Percentiles rank a stretch among this genome's conserved stretches.
Evolutionary conservation across 2,797 vertebrate genomes (phyloP).

Genomic region (Prionace glauca): DNA sequence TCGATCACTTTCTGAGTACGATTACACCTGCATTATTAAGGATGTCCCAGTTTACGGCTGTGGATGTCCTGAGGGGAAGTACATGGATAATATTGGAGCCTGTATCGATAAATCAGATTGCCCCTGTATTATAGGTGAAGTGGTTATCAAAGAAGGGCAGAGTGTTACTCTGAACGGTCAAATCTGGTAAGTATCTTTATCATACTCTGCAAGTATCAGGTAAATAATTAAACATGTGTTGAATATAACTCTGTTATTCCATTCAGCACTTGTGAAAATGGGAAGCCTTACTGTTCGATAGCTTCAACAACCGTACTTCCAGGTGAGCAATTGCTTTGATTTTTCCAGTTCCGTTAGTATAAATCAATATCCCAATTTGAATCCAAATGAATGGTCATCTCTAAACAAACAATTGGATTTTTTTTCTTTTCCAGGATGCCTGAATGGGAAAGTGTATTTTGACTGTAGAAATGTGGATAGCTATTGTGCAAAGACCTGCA

Average conservation of each 20-base stretch:
- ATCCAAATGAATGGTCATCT: neutral
- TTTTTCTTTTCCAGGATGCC: slow-evolving; percentile 5
- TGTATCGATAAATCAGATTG: slow-evolving; percentile 54
- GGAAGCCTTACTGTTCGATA: neutral
- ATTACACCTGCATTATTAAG: slow-evolving; percentile 49
- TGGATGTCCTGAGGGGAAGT: slow-evolving; percentile 54
- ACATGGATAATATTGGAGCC: slow-evolving; percentile 46
- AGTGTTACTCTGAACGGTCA: slow-evolving; percentile 47
- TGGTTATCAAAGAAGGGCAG: slow-evolving; percentile 45
- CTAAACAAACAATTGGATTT: neutral
- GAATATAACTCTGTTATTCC: neutral
- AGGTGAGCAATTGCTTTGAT: neutral
- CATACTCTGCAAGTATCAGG: neutral
- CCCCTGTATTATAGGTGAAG: slow-evolving; percentile 47
- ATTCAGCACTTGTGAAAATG: slow-evolving; percentile 9
- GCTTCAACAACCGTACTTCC: neutral
- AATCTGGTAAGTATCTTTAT: slow-evolving; percentile 51
- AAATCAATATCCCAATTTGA: neutral
- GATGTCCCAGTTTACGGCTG: slow-evolving; percentile 57
- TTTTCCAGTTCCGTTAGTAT: neutral
- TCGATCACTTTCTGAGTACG: slow-evolving; percentile 50
- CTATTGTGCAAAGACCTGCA: neutral
- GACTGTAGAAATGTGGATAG: neutral
- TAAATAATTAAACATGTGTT: neutral
- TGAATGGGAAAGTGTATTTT: neutral